Base-by-base conservation (phyloP, 2,797 vertebrate genomes). In the Enteromius viviparus region DNA sequence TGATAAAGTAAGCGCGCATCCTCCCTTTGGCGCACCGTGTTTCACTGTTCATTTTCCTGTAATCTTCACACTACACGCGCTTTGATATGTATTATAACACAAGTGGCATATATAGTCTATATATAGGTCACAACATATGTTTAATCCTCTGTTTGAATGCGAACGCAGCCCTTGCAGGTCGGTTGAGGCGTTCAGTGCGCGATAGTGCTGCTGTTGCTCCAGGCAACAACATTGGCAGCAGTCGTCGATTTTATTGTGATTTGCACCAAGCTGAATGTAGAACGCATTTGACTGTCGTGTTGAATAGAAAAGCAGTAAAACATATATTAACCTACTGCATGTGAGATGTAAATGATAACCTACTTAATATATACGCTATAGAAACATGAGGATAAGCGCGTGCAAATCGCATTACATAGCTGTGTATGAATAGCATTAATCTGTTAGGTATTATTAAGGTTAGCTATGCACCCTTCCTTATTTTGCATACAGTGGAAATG, bases 1-100 rank as follows among this genome's bases (percentile, higher is more conserved):
- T 88, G 97, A 97, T 87, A 97, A 96, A 95, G 97, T 97, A 90
- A 93, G 94, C 45, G 65, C 78, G 71, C 62, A 75, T 72, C 76
- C 77, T 81, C 69, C 81, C 78, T 51, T 74, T 78, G 34, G 58
- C 78, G 58, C 81, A 76, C 76, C 76, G 60, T 55, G 14, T 72
- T 40, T 70, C 29, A 49, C 7, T 29, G 58, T 69, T 80, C 71
- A 60, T 81, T 19, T 69, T n/a, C 19, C 34, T 58, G n/a, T 37
- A 21, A 49, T 76, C 69, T 74, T 76, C 53, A 21, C 51, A 15
- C 21, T 26, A 69, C 49, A 51, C 19, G 76, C n/a, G 49, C 80
- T 60, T 40, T 23, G 10, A 65, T 72, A 45, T 78, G 15, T 29
- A 15, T 58, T 55, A 42, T 70, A 21, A 15, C 51, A 55, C 14